Conservation (phyloP, 2,113 vertebrate genomes). For the Caretta caretta region DNA sequence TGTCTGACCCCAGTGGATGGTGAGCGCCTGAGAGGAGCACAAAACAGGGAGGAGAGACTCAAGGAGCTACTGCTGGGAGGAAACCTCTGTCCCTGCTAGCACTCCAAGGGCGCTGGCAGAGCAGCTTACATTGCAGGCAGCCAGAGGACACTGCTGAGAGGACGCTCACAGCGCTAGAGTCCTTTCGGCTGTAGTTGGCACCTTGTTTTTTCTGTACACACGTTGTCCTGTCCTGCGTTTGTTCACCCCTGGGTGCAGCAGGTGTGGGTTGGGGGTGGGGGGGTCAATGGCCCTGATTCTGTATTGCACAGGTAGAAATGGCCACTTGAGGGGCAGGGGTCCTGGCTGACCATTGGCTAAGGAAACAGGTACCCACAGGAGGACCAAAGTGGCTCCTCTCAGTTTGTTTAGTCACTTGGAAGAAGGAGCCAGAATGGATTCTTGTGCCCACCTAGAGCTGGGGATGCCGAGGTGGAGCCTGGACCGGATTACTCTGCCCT, state of each 20-base stretch:
- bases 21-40: neutral
- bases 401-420: neutral
- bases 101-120: neutral
- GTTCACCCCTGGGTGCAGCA: neutral
- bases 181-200: neutral
- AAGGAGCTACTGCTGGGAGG: neutral
- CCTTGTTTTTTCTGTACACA: no score
- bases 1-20: neutral
- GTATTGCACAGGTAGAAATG: neutral
- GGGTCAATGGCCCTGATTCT: neutral
- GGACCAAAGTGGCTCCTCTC: neutral
- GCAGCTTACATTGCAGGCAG: neutral
- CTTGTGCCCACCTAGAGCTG: neutral
- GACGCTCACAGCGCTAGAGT: neutral
- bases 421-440: neutral
- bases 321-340: neutral
- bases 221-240: no score
- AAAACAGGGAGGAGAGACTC: neutral
- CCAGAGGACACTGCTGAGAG: neutral
- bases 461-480: neutral
- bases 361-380: neutral
- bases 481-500: neutral
- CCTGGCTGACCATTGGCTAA: neutral
- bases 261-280: neutral
- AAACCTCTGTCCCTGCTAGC: neutral